These are phyloP conservation scores for Anthophora plumipes DNA, from an alignment of 2,888 invertebrate species.

Conservation along the genomic window DNA sequence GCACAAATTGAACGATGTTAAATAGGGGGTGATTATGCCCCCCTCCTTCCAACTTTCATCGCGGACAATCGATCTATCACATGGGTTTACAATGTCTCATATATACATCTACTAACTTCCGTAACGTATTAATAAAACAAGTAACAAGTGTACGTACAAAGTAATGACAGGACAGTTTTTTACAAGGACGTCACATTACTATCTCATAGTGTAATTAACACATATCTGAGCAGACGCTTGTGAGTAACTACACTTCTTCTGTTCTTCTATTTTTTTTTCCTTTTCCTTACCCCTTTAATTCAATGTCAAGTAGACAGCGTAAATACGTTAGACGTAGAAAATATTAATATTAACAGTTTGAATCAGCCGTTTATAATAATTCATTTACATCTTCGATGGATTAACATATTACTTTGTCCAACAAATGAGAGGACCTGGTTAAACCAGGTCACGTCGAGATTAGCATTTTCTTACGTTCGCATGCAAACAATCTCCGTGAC, in stretches of 20 bases:
- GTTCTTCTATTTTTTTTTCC: background rate
- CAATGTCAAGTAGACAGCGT: background rate
- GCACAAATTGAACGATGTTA: too few species aligned
- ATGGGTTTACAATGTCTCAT: background rate
- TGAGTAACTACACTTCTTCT: background rate
- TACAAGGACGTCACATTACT: background rate
- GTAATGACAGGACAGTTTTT: background rate
- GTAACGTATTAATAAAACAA: constrained; percentile 7
- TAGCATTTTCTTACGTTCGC: constrained; percentile 77
- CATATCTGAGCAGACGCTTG: too few species aligned
- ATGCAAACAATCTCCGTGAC: constrained; percentile 66
- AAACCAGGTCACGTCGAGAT: constrained; percentile 64
- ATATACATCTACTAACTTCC: background rate
- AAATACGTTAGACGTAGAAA: background rate
- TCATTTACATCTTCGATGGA: constrained; percentile 22
- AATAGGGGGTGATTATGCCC: constrained; percentile 9
- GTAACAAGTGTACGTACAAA: background rate
- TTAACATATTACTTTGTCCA: constrained; percentile 34
- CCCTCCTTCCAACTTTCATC: background rate
- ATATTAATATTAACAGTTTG: constrained; percentile 5
- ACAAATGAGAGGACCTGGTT: constrained; percentile 1
- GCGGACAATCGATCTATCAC: constrained; percentile 11
- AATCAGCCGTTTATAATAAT: constrained; percentile 10
- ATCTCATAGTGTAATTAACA: background rate
- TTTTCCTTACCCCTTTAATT: background rate